Conservation (phyloP, 2,888 invertebrate genomes). For the Dusona sp. region DNA sequence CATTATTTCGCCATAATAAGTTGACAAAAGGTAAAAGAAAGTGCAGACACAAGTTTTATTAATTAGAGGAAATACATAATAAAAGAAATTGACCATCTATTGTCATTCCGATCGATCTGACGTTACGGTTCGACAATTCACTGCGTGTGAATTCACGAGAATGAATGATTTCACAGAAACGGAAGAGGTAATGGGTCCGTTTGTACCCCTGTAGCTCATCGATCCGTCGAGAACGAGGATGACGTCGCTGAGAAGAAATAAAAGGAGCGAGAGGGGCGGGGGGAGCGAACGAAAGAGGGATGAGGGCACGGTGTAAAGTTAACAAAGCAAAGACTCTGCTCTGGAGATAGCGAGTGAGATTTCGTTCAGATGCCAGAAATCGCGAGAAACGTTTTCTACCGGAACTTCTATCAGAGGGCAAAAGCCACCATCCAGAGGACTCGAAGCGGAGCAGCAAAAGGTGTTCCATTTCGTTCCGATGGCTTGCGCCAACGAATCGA, state of each 20-base stretch:
- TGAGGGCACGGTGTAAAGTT: slow-evolving; percentile 57
- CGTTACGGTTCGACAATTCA: slow-evolving; percentile 33
- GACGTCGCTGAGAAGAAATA: slow-evolving; percentile 5
- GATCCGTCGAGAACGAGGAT: slow-evolving; percentile 47
- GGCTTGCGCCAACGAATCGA: slow-evolving; percentile 72
- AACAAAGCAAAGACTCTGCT: slow-evolving; percentile 66
- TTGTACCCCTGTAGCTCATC: slow-evolving; percentile 17
- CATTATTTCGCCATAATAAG: background rate
- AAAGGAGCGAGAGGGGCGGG: background rate
- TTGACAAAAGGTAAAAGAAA: background rate
- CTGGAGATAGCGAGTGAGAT: slow-evolving; percentile 59
- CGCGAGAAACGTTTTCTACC: slow-evolving; percentile 53
- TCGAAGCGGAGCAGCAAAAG: slow-evolving; percentile 60
- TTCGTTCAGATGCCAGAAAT: slow-evolving; percentile 52
- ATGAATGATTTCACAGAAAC: slow-evolving; percentile 55
- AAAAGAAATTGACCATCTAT: slow-evolving; percentile 15
- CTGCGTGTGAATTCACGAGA: slow-evolving; percentile 42
- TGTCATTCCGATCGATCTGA: background rate
- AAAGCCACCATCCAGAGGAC: slow-evolving; percentile 47
- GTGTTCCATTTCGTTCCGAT: slow-evolving; percentile 70
- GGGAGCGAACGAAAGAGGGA: slow-evolving; percentile 7
- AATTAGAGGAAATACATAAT: slow-evolving; percentile 4
- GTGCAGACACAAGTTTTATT: background rate
- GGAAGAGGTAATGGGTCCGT: slow-evolving; percentile 18
- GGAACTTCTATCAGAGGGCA: slow-evolving; percentile 47